Evolutionary conservation across 2,797 vertebrate genomes (phyloP).

Genomic region (Cephalopachus bancanus): DNA sequence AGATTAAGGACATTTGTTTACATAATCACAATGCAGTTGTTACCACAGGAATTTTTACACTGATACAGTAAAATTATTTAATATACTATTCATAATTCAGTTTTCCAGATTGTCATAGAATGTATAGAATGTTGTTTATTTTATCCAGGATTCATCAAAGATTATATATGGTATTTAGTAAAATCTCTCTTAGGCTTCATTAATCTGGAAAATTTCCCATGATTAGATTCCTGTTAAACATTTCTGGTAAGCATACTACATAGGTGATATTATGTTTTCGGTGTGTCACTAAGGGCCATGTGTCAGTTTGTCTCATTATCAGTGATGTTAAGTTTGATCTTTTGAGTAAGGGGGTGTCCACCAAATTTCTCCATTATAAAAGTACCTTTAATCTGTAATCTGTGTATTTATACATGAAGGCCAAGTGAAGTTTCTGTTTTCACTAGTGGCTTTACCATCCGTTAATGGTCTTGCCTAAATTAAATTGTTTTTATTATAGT

Average conservation of each 20-base stretch:
- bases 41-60: background rate
- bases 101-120: background rate
- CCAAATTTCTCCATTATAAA: background rate
- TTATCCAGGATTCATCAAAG: background rate
- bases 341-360: background rate
- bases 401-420: background rate
- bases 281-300: background rate
- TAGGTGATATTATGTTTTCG: background rate
- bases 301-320: background rate
- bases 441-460: background rate
- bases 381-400: background rate
- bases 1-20: background rate
- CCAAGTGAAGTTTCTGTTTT: slow-evolving; percentile 3
- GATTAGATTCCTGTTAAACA: background rate
- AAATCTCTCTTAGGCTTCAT: background rate
- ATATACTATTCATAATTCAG: background rate
- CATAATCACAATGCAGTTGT: background rate
- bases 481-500: background rate
- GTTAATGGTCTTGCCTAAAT: background rate
- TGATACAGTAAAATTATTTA: background rate
- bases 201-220: background rate
- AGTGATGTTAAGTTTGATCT: background rate
- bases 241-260: background rate
- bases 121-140: background rate
- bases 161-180: background rate